Conservation (phyloP, 2,888 invertebrate species). For the Drosophila recens region DNA sequence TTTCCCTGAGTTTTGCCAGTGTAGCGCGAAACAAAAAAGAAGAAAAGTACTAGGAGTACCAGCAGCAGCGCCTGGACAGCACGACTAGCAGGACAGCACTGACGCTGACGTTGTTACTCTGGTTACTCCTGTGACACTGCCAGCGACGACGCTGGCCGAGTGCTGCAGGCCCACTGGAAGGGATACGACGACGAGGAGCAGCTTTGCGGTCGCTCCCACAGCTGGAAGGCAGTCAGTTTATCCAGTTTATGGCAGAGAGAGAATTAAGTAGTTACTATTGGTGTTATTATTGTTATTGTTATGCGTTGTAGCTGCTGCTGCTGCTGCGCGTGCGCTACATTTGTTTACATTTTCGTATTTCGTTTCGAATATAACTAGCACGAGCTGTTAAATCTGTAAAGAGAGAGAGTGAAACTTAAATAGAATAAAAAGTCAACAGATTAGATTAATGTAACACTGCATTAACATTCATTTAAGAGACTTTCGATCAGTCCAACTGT, state of each 20-base stretch:
- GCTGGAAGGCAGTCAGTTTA: slow-evolving; percentile 56
- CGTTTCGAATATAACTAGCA: slow-evolving; percentile 51
- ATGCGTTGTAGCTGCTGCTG: slow-evolving; percentile 32
- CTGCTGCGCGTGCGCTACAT: slow-evolving; percentile 74
- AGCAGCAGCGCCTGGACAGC: slow-evolving; percentile 53
- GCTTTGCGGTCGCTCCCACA: slow-evolving; percentile 38
- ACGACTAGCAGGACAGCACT: slow-evolving; percentile 71
- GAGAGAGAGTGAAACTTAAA: slow-evolving; percentile 1
- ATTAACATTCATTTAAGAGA: background rate
- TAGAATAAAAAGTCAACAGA: background rate
- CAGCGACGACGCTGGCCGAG: slow-evolving; percentile 39
- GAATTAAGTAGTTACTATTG: slow-evolving; percentile 30
- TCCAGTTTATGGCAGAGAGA: slow-evolving; percentile 62
- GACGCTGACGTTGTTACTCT: slow-evolving; percentile 64
- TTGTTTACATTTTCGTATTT: slow-evolving; percentile 77
- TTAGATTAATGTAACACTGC: background rate
- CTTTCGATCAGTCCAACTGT: slow-evolving; percentile 13
- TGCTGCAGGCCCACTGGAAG: slow-evolving; percentile 62
- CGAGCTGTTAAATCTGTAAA: slow-evolving; percentile 51
- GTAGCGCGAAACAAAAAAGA: slow-evolving; percentile 35
- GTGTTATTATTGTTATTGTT: slow-evolving; percentile 35
- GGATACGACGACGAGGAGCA: slow-evolving; percentile 26
- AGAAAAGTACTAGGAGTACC: slow-evolving; percentile 24
- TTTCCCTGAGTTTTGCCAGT: slow-evolving; percentile 75
- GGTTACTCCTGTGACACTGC: slow-evolving; percentile 36